These are phyloP conservation scores for Miniopterus natalensis DNA, from an alignment of 2,113 vertebrate species.

Conservation along the genomic window DNA sequence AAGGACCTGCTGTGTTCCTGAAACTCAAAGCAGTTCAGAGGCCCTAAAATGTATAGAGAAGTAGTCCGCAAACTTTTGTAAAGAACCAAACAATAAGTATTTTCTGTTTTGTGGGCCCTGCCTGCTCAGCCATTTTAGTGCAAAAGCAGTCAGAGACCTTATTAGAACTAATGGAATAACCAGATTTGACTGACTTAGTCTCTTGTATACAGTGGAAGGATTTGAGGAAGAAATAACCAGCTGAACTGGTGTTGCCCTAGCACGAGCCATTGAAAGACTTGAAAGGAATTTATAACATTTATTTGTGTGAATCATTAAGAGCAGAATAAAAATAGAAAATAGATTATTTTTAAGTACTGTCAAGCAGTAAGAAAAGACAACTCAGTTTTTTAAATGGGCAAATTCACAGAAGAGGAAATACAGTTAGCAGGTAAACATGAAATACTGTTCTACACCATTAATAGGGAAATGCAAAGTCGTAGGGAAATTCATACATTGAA, in stretches of 20 bases:
- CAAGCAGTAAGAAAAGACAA: neutral
- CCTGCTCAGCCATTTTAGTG: neutral
- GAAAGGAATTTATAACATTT: neutral
- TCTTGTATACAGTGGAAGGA: neutral
- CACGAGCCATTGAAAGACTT: constrained; percentile 27
- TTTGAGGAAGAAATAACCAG: neutral
- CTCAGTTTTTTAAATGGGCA: constrained; percentile 14
- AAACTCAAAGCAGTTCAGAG: neutral
- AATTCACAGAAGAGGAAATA: constrained; percentile 6
- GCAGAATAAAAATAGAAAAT: constrained; percentile 40
- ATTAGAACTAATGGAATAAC: neutral
- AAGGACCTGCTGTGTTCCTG: neutral
- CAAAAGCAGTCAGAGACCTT: neutral
- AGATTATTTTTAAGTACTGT: constrained; percentile 30
- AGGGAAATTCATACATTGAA: neutral
- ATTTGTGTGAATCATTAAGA: constrained; percentile 41
- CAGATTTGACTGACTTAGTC: neutral
- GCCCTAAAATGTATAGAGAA: neutral
- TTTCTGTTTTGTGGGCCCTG: neutral
- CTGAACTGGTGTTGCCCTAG: neutral
- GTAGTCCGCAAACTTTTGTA: neutral
- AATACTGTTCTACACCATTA: neutral
- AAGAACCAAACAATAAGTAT: neutral
- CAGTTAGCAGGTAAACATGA: neutral
- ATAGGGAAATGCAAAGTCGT: neutral